A percentile compares a stretch with the other conserved stretches of the same genome.
phyloP scores from a whole-genome alignment of 2,113 vertebrate species.

The Halichoerus grypus region DNA sequence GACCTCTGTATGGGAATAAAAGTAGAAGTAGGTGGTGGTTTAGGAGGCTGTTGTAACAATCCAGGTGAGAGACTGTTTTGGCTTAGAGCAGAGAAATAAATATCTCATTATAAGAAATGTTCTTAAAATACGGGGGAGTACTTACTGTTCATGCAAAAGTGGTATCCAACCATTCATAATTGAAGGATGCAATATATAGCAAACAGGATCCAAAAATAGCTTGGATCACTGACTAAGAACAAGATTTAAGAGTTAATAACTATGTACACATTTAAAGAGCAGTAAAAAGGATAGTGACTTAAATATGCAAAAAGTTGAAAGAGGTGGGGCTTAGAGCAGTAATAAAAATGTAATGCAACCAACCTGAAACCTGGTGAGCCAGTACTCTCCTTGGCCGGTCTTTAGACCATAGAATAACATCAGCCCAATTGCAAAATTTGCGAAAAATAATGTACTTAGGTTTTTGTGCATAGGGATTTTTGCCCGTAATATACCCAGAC shows the following conservation, averaged over 20 bases:
- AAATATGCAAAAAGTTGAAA: background rate
- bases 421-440: background rate
- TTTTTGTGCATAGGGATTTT: background rate
- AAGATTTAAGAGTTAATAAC: conserved; percentile 17
- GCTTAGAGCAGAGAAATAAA: background rate
- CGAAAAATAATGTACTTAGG: background rate
- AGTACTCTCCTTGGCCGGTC: background rate
- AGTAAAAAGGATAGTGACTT: background rate
- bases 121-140: background rate
- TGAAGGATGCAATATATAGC: background rate
- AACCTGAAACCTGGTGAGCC: background rate
- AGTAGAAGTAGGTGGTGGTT: background rate
- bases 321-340: background rate
- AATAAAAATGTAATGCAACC: background rate
- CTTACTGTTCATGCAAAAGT: background rate
- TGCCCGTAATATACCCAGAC: background rate
- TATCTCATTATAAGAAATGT: background rate
- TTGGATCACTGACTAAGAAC: background rate
- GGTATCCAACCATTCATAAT: background rate
- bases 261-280: background rate
- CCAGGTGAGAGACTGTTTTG: background rate
- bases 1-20: background rate
- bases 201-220: background rate
- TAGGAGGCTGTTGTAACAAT: background rate
- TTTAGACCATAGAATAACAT: background rate